A percentile compares a stretch with the other conserved stretches of the same genome.
These are phyloP conservation scores for Odiellus spinosus DNA, from an alignment of 2,888 invertebrate species.

Conservation along the genomic window DNA sequence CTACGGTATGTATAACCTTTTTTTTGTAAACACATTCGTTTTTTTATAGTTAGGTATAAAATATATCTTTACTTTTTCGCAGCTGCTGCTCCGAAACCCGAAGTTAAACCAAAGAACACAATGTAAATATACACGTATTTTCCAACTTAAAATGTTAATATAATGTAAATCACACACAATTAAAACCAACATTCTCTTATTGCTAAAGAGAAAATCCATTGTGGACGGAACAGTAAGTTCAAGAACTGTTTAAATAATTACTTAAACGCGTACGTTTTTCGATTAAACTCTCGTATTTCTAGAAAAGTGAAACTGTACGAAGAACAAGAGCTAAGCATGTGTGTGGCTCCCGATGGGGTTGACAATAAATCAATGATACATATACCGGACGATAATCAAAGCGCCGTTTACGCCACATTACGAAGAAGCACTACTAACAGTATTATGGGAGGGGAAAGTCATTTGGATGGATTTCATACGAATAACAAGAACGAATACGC, in stretches of 20 bases:
- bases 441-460: neutral
- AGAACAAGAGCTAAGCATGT: conserved; percentile 17
- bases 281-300: too few species aligned
- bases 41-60: neutral
- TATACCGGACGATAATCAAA: conserved; percentile 4
- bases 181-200: neutral
- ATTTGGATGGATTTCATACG: conserved; percentile 10
- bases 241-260: neutral
- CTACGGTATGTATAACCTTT: conserved; percentile 8
- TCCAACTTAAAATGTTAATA: neutral
- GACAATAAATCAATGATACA: conserved; percentile 7
- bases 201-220: conserved; percentile 15
- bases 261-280: neutral
- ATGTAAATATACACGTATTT: conserved; percentile 10
- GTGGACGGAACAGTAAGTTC: conserved; percentile 17
- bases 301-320: conserved; percentile 16
- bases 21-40: neutral
- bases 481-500: conserved; percentile 12
- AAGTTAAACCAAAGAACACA: conserved; percentile 10
- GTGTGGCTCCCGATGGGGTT: conserved; percentile 10
- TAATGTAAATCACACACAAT: neutral
- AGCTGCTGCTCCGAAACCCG: neutral
- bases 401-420: conserved; percentile 14
- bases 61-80: neutral
- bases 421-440: conserved; percentile 8